phyloP scores from a whole-genome alignment of 2,888 invertebrate genomes.

The Habrosyne pyritoides region DNA sequence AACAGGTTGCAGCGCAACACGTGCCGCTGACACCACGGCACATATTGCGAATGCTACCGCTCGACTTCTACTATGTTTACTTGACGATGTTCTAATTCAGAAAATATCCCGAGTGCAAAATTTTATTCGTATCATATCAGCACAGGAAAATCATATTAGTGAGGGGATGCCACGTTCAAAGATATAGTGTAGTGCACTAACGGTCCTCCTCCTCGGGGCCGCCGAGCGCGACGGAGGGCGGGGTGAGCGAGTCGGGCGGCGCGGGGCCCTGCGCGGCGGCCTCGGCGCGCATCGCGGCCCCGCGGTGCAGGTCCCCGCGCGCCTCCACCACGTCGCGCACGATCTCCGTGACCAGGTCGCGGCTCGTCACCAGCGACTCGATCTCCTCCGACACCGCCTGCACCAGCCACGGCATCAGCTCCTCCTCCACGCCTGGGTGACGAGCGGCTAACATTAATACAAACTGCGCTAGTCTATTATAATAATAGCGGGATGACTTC shows the following conservation, averaged over 20 bases:
- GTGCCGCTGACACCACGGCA: conserved; percentile 4
- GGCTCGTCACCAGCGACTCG: conserved; percentile 90
- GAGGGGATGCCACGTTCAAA: background rate
- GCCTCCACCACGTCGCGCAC: conserved; percentile 91
- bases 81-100: too few species aligned
- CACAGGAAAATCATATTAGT: too few species aligned
- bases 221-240: conserved; percentile 38
- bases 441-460: too few species aligned
- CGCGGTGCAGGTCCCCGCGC: conserved; percentile 85
- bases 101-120: too few species aligned
- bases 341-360: conserved; percentile 88
- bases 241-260: conserved; percentile 48
- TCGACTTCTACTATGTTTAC: too few species aligned
- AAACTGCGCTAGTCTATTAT: too few species aligned
- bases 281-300: conserved; percentile 57
- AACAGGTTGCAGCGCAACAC: conserved; percentile 13
- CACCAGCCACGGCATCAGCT: conserved; percentile 94
- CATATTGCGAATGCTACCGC: background rate
- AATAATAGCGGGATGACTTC: too few species aligned
- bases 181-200: conserved; percentile 22
- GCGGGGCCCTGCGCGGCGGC: conserved; percentile 27
- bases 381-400: conserved; percentile 91
- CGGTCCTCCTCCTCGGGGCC: conserved; percentile 49
- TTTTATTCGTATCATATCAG: too few species aligned
- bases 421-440: conserved; percentile 90